Conservation (phyloP, 2,797 vertebrate genomes). For the Poeciliopsis turneri region DNA sequence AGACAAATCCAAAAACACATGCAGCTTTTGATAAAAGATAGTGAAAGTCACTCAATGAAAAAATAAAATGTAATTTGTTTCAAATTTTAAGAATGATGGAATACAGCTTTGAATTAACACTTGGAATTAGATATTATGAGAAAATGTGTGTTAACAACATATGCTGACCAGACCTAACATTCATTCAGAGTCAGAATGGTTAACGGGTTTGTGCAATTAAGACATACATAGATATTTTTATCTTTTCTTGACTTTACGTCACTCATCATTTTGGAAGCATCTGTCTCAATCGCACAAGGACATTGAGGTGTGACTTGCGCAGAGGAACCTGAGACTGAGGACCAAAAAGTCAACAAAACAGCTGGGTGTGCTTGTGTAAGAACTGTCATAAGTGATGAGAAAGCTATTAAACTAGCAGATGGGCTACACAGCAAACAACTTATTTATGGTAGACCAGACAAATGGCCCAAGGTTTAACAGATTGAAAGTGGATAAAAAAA, state of each 20-base stretch:
- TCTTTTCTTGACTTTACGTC: background rate
- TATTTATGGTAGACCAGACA: conserved; percentile 4
- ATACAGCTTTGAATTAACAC: background rate
- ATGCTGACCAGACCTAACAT: background rate
- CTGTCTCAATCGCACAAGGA: background rate
- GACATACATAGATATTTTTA: background rate
- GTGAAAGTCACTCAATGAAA: background rate
- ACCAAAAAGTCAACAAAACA: background rate
- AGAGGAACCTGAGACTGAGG: background rate
- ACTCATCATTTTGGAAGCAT: background rate
- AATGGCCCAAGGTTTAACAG: background rate
- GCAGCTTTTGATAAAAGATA: background rate
- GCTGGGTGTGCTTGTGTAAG: background rate
- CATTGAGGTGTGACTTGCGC: background rate
- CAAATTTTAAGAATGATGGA: background rate
- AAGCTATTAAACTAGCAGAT: conserved; percentile 3
- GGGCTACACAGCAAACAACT: background rate
- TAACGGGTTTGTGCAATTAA: background rate
- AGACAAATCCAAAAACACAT: background rate
- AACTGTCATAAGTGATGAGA: background rate
- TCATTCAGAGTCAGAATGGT: background rate
- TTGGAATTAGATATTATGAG: background rate
- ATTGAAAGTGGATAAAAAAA: background rate
- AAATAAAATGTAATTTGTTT: background rate
- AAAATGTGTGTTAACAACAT: background rate